These are phyloP conservation scores for Pseudomyrmex sp. DNA, from an alignment of 1,140 invertebrate species.

Conservation along the genomic window DNA sequence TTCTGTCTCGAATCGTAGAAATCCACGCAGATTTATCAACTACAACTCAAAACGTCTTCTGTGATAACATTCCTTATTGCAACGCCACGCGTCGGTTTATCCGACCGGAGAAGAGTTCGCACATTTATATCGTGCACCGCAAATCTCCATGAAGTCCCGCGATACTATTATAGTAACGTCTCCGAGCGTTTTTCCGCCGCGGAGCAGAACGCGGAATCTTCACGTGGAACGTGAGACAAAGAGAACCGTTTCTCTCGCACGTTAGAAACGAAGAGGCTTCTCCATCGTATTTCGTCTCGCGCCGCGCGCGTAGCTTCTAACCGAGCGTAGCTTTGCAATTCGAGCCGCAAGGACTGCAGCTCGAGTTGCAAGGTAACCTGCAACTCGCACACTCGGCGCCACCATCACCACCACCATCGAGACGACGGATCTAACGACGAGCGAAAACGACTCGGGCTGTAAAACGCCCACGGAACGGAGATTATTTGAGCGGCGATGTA, in stretches of 20 bases:
- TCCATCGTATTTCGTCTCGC: constrained; percentile 47
- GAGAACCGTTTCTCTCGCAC: constrained; percentile 14
- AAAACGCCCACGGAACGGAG: constrained; percentile 54
- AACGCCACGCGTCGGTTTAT: background rate
- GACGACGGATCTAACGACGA: constrained; percentile 21
- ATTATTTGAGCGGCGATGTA: constrained; percentile 61
- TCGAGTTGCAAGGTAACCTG: constrained; percentile 63
- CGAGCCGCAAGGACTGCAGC: constrained; percentile 50
- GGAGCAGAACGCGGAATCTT: background rate
- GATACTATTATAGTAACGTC: background rate
- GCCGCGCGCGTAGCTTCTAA: constrained; percentile 8
- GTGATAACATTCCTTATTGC: background rate
- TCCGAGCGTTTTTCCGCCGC: background rate
- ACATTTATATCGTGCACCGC: background rate
- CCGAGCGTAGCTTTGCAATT: constrained; percentile 62
- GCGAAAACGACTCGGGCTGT: constrained; percentile 49
- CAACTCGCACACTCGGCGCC: constrained; percentile 23
- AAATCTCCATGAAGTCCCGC: constrained; percentile 19
- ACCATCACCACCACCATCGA: background rate
- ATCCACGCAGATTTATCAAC: no score
- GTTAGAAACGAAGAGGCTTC: background rate
- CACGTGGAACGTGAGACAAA: background rate
- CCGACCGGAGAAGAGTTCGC: background rate
- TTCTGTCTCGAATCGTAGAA: no score
- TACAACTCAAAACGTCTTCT: no score